phyloP scores from a whole-genome alignment of 30 jellyfish, hydroid and myxozoan genomes.

The Kudoa iwatai region DNA sequence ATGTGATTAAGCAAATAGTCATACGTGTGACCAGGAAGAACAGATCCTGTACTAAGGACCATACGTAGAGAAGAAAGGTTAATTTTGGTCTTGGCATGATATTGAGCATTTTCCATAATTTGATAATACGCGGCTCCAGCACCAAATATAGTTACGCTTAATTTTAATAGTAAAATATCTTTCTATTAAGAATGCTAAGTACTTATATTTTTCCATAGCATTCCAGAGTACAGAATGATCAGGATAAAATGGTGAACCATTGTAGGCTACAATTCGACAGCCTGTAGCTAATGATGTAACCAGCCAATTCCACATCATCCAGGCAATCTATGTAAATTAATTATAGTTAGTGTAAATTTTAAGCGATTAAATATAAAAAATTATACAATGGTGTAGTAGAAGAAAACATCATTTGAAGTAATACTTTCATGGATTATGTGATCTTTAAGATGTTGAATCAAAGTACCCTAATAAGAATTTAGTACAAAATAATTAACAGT shows the following conservation, averaged over 20 bases:
- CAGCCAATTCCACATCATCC: slow-evolving; percentile 99
- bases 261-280: slow-evolving; percentile 36
- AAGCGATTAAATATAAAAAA: background rate
- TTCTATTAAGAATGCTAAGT: no score
- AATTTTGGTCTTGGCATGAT: no score
- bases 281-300: slow-evolving; percentile 55
- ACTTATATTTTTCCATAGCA: slow-evolving; percentile 19
- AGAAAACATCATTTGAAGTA: slow-evolving; percentile 16
- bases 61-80: no score
- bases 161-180: no score
- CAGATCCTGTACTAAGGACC: no score
- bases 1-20: no score
- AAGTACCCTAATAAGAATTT: slow-evolving; percentile 22
- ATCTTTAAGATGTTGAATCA: slow-evolving; percentile 50
- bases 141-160: no score
- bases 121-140: no score
- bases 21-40: no score
- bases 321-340: slow-evolving; percentile 39
- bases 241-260: slow-evolving; percentile 72
- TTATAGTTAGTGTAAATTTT: background rate
- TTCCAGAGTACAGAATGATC: slow-evolving; percentile 68
- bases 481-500: background rate
- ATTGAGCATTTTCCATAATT: no score
- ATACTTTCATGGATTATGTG: slow-evolving; percentile 68
- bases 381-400: slow-evolving; percentile 53